phyloP scores from a whole-genome alignment of 1,140 invertebrate genomes.

The Orchesella cincta region DNA sequence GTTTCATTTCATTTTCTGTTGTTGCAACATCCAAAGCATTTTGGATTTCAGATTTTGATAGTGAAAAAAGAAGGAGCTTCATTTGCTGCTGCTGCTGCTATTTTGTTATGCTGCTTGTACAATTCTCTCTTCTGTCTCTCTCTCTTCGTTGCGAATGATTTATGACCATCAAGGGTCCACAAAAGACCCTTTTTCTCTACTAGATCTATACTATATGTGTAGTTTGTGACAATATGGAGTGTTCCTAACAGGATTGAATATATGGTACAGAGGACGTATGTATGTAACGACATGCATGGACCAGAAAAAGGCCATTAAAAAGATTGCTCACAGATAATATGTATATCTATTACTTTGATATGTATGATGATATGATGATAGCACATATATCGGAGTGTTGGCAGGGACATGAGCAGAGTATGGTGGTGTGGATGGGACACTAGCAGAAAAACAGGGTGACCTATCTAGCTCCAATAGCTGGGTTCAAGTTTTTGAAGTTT shows the following conservation, averaged over 20 bases:
- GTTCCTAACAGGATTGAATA: background rate
- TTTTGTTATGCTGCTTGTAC: background rate
- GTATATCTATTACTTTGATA: slow-evolving; percentile 13
- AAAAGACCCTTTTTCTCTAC: slow-evolving; percentile 34
- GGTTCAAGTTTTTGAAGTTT: too few relatives aligned
- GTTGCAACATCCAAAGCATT: slow-evolving; percentile 11
- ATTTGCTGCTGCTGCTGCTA: slow-evolving; percentile 13
- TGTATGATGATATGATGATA: background rate
- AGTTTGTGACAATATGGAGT: slow-evolving; percentile 18
- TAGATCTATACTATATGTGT: slow-evolving; percentile 20
- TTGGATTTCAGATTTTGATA: slow-evolving; percentile 23
- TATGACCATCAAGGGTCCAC: slow-evolving; percentile 48
- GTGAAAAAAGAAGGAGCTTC: background rate
- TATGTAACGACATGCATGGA: background rate
- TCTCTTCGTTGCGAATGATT: slow-evolving; percentile 40
- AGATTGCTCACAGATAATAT: slow-evolving; percentile 28
- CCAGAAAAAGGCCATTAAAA: slow-evolving; percentile 20
- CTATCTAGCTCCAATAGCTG: too few relatives aligned
- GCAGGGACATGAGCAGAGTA: too few relatives aligned
- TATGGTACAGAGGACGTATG: background rate
- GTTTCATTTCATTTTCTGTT: background rate
- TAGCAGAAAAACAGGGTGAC: too few relatives aligned
- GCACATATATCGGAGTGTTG: background rate
- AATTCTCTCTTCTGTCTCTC: background rate
- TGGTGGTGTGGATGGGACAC: too few relatives aligned